Evolutionary conservation across 37 sponge, comb jelly and placozoan genomes (phyloP).

Genomic region (Diacarnus erythraeanus): DNA sequence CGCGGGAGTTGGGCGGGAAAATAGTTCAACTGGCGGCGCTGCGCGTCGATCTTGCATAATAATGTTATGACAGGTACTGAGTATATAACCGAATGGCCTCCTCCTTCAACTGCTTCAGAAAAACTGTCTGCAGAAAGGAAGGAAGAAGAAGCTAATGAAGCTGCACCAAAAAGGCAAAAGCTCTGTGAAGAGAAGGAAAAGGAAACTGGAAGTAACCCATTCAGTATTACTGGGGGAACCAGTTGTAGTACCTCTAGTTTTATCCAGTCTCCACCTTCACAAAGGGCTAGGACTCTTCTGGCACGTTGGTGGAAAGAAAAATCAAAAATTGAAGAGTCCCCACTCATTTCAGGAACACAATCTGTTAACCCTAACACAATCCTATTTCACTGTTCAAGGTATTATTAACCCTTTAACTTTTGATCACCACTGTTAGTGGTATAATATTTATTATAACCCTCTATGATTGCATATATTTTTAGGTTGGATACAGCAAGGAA

Average conservation of each 20-base stretch:
- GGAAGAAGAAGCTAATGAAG: background rate
- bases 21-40: no score
- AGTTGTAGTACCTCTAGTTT: background rate
- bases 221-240: no score
- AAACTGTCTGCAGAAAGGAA: background rate
- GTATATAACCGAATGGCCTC: conserved; percentile 45
- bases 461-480: background rate
- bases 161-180: background rate
- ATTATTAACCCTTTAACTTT: background rate
- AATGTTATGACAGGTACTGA: no score
- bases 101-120: background rate
- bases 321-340: background rate
- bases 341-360: background rate
- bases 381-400: conserved; percentile 25
- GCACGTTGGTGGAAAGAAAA: conserved; percentile 48
- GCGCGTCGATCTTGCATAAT: no score
- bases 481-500: background rate
- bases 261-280: background rate
- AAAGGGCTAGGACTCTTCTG: conserved; percentile 1
- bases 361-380: conserved; percentile 26
- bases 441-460: background rate
- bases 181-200: background rate
- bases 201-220: background rate
- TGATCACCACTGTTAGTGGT: background rate
- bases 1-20: no score